Evolutionary conservation across 2,888 invertebrate species (phyloP).

Genomic region (Chymomyza fuscimana): DNA sequence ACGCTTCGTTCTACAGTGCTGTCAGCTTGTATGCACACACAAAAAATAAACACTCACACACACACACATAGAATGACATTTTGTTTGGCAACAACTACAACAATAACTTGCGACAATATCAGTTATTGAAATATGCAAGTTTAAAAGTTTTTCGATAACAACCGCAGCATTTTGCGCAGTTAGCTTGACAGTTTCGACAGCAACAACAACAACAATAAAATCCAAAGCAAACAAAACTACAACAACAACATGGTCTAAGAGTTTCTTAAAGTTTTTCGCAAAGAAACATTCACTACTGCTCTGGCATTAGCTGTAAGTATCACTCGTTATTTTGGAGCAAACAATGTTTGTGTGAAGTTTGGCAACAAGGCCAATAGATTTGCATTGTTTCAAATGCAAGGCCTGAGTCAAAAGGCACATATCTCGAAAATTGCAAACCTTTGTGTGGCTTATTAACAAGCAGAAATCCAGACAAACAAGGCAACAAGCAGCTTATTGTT

Average conservation of each 20-base stretch:
- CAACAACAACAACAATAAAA: neutral
- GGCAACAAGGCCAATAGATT: neutral
- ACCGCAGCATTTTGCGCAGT: slow-evolving; percentile 1
- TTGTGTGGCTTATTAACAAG: neutral
- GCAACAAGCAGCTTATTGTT: neutral
- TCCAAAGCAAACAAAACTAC: too few relatives aligned
- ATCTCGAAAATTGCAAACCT: neutral
- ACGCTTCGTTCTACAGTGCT: slow-evolving; percentile 18
- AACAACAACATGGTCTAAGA: neutral
- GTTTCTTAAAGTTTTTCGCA: neutral
- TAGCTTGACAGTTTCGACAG: slow-evolving; percentile 6
- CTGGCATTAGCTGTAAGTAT: neutral
- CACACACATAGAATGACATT: neutral
- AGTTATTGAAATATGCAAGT: slow-evolving; percentile 33
- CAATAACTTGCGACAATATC: slow-evolving; percentile 24
- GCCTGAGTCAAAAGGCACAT: neutral
- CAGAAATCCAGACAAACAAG: neutral
- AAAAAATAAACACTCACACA: neutral
- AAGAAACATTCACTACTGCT: neutral
- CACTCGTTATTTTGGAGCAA: neutral
- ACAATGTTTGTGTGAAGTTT: neutral
- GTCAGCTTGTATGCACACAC: neutral
- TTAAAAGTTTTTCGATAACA: slow-evolving; percentile 19
- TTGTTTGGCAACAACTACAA: neutral
- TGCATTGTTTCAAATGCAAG: neutral